phyloP scores from a whole-genome alignment of 2,113 vertebrate genomes.

The Onychorhynchus coronatus region DNA sequence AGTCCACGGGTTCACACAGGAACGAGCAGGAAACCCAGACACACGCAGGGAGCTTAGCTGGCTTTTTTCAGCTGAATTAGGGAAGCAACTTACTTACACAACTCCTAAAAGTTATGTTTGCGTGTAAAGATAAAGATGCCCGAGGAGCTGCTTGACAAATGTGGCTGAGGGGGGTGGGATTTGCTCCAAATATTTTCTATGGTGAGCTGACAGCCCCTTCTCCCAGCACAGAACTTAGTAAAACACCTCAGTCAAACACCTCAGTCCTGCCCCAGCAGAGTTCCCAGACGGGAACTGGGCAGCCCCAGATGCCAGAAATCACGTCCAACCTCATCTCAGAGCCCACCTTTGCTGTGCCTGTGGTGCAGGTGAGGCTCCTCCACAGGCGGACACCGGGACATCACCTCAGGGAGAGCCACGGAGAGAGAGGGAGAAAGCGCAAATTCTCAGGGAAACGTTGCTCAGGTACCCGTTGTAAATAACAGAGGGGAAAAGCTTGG shows the following conservation, averaged over 20 bases:
- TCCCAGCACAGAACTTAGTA: too few species aligned
- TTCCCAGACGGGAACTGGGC: background rate
- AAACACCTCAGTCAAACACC: background rate
- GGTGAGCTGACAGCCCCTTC: background rate
- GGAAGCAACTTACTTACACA: background rate
- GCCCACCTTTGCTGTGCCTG: background rate
- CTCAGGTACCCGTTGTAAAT: background rate
- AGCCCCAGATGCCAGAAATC: background rate
- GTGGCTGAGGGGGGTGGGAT: accelerated
- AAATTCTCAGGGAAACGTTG: background rate
- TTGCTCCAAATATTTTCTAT: background rate
- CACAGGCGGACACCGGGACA: too few species aligned
- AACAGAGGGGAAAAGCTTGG: accelerated
- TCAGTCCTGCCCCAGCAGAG: background rate
- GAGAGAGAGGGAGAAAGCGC: background rate
- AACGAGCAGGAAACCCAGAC: accelerated
- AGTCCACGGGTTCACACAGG: accelerated
- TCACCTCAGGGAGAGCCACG: background rate
- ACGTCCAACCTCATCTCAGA: background rate
- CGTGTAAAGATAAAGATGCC: background rate
- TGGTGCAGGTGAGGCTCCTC: background rate
- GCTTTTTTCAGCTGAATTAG: background rate
- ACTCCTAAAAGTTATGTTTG: background rate
- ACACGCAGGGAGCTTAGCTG: accelerated
- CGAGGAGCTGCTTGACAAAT: background rate